Percentiles rank a stretch among this genome's conserved stretches.
phyloP scores from a whole-genome alignment of 2,113 vertebrate species.

The Cichladusa arquata region DNA sequence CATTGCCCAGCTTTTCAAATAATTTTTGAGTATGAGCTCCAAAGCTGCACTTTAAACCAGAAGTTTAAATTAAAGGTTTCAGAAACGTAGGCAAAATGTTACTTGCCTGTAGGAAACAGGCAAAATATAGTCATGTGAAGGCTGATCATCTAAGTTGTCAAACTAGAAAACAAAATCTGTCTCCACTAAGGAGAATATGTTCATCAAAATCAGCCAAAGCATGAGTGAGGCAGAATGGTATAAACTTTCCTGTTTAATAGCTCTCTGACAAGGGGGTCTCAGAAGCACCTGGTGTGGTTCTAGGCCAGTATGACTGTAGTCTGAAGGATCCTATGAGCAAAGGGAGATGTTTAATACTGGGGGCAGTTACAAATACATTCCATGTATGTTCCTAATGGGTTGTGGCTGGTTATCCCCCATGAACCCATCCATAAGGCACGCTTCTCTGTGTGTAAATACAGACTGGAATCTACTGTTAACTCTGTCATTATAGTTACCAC shows the following conservation, averaged over 20 bases:
- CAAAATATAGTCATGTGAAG: background rate
- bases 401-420: background rate
- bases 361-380: background rate
- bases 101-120: background rate
- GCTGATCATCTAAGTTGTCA: background rate
- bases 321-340: background rate
- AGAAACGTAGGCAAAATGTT: background rate
- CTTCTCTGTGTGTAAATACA: background rate
- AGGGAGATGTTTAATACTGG: background rate
- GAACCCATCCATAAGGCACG: background rate
- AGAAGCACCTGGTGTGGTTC: rapidly evolving
- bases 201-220: background rate
- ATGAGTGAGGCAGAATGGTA: background rate
- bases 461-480: background rate
- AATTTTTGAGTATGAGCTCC: background rate
- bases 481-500: background rate
- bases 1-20: background rate
- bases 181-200: background rate
- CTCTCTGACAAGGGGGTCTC: background rate
- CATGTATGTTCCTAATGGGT: background rate
- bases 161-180: background rate
- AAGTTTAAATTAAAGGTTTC: background rate
- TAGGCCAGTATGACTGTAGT: background rate
- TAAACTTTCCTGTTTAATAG: background rate
- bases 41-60: background rate